These are phyloP conservation scores for Gallinago undulata DNA, from an alignment of 2,113 vertebrate species.

Conservation along the genomic window DNA sequence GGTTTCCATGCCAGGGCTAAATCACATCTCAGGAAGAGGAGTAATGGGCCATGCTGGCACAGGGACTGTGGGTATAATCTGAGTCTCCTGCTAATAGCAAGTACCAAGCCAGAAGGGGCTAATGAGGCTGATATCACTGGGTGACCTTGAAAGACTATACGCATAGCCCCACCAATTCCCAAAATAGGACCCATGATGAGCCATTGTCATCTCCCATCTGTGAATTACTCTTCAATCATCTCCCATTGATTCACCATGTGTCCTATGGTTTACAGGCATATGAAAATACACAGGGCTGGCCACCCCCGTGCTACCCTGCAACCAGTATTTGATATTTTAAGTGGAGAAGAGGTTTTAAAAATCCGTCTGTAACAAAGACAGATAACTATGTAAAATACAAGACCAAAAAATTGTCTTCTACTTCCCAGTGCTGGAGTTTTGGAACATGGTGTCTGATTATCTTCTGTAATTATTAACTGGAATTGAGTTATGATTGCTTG, in stretches of 20 bases:
- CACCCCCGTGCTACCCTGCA: neutral
- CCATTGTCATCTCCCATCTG: slow-evolving; percentile 20
- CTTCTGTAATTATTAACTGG: slow-evolving; percentile 15
- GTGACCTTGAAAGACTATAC: slow-evolving; percentile 20
- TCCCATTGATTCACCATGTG: slow-evolving; percentile 62
- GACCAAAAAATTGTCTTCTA: neutral
- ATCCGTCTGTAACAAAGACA: slow-evolving; percentile 12
- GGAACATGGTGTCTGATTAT: slow-evolving; percentile 4
- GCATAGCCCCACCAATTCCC: slow-evolving; percentile 8
- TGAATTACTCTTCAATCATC: slow-evolving; percentile 54
- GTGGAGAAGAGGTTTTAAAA: slow-evolving; percentile 2
- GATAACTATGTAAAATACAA: slow-evolving; percentile 18
- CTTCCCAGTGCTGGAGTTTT: neutral
- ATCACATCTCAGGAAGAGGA: neutral
- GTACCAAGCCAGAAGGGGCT: slow-evolving; percentile 31
- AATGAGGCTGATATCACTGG: slow-evolving; percentile 24
- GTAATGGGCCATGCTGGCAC: slow-evolving; percentile 43
- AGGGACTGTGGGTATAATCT: slow-evolving; percentile 12
- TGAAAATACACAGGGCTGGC: neutral
- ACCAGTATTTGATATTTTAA: slow-evolving; percentile 31
- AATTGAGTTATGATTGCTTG: slow-evolving; percentile 22
- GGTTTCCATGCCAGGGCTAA: slow-evolving; percentile 21
- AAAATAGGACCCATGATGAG: slow-evolving; percentile 51
- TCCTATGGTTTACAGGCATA: slow-evolving; percentile 24
- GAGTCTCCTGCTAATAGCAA: neutral